Evolutionary conservation across 2,113 vertebrate genomes (phyloP).

Genomic region (Thymallus thymallus): DNA sequence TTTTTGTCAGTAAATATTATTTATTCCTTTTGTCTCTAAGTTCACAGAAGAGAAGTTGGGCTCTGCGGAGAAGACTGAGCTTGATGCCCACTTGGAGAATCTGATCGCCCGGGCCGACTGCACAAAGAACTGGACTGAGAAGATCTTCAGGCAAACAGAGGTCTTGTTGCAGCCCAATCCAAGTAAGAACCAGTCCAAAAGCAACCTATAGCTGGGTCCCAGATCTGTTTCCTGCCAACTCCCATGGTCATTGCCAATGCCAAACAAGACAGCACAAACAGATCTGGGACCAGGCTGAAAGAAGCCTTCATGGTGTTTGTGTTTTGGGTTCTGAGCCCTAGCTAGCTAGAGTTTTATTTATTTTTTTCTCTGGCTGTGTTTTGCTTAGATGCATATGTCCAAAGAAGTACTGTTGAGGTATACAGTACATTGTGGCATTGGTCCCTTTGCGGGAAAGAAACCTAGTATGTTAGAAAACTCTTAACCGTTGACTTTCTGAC

Average conservation of each 20-base stretch:
- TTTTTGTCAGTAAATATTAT: not conserved
- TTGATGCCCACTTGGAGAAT: conserved; percentile 90
- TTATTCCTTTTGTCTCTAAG: conserved; percentile 55
- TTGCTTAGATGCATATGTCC: too few relatives aligned
- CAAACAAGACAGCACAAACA: too few relatives aligned
- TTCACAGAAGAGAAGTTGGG: conserved; percentile 95
- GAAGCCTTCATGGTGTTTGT: too few relatives aligned
- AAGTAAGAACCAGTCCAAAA: conserved; percentile 71
- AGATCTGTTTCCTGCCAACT: not conserved
- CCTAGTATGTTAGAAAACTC: conserved; percentile 33
- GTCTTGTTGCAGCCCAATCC: conserved; percentile 93
- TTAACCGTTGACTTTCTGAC: conserved; percentile 71
- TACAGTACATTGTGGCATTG: not conserved
- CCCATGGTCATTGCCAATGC: too few relatives aligned
- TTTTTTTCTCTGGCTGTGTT: too few relatives aligned
- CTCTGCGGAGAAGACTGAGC: conserved; percentile 90
- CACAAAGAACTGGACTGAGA: conserved; percentile 95
- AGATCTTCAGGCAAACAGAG: conserved; percentile 89
- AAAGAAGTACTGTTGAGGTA: too few relatives aligned
- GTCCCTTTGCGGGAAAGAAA: not conserved
- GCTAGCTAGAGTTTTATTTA: too few relatives aligned
- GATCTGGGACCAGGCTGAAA: too few relatives aligned
- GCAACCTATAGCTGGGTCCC: not conserved
- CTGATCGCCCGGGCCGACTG: conserved; percentile 87
- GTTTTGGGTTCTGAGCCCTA: too few relatives aligned